phyloP scores from a whole-genome alignment of 2,888 invertebrate species.

The Ceramica pisi region DNA sequence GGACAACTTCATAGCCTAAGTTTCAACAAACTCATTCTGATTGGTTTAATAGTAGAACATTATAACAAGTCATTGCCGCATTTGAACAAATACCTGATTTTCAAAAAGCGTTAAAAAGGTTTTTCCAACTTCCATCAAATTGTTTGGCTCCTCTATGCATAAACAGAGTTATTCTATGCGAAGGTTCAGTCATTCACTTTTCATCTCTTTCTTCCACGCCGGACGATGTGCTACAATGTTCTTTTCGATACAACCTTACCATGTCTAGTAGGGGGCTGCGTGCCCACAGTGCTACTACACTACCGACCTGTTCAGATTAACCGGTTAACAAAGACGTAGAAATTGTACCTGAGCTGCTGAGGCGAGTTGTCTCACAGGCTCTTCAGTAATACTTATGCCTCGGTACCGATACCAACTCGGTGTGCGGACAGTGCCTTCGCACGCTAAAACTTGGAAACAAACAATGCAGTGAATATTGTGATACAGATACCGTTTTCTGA shows the following conservation, averaged over 20 bases:
- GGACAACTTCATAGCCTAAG: background rate
- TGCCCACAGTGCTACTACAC: constrained; percentile 42
- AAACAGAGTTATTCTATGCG: constrained; percentile 68
- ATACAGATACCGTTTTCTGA: constrained; percentile 77
- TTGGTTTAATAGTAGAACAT: too few species aligned
- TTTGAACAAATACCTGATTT: too few species aligned
- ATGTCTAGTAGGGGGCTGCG: constrained; percentile 47
- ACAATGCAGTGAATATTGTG: constrained; percentile 83
- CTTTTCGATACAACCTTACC: constrained; percentile 70
- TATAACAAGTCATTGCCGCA: too few species aligned
- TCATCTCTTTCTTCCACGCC: constrained; percentile 82
- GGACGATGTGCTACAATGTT: constrained; percentile 81
- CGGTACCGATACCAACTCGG: constrained; percentile 67
- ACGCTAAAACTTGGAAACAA: constrained; percentile 66
- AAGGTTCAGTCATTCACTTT: constrained; percentile 79
- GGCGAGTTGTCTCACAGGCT: constrained; percentile 77
- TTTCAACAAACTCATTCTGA: background rate
- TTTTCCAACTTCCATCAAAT: background rate
- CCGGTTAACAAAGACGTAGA: constrained; percentile 81
- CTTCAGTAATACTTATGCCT: constrained; percentile 83
- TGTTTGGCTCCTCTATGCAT: constrained; percentile 39
- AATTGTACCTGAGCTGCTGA: constrained; percentile 85
- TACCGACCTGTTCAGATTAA: constrained; percentile 68
- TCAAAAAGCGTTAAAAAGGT: too few species aligned
- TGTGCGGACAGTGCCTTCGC: constrained; percentile 55